These are phyloP conservation scores for Galeruca laticollis DNA, from an alignment of 2,888 invertebrate genomes.

Conservation along the genomic window DNA sequence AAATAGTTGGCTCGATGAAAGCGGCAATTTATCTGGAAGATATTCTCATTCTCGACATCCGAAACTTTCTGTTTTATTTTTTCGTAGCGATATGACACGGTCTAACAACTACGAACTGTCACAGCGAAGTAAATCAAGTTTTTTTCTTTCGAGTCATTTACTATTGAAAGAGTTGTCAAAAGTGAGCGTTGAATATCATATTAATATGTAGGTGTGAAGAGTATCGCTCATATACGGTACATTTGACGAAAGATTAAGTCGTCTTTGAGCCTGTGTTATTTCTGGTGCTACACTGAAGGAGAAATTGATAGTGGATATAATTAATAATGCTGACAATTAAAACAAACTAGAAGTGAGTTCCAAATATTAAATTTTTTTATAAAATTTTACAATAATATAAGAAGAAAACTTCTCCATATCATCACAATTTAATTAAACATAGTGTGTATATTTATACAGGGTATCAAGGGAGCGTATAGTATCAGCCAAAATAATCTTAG, in stretches of 20 bases:
- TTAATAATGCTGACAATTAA: too few relatives aligned
- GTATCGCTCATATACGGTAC: slow-evolving; percentile 33
- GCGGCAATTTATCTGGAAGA: slow-evolving; percentile 56
- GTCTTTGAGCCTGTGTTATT: slow-evolving; percentile 12
- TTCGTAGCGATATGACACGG: slow-evolving; percentile 47
- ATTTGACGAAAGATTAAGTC: slow-evolving; percentile 27
- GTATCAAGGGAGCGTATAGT: too few relatives aligned
- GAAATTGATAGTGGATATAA: not conserved
- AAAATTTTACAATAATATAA: too few relatives aligned
- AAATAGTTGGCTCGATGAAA: slow-evolving; percentile 58
- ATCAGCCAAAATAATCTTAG: too few relatives aligned
- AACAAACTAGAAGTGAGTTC: too few relatives aligned
- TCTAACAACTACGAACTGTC: slow-evolving; percentile 46
- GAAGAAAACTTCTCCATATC: too few relatives aligned
- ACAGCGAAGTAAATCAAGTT: slow-evolving; percentile 44
- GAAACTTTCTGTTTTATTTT: slow-evolving; percentile 39
- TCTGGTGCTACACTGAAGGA: not conserved
- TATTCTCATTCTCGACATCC: slow-evolving; percentile 36
- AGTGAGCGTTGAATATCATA: slow-evolving; percentile 23
- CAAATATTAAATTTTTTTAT: too few relatives aligned
- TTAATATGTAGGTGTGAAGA: slow-evolving; percentile 39
- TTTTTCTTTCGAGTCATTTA: slow-evolving; percentile 45
- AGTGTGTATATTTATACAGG: too few relatives aligned
- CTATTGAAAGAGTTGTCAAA: slow-evolving; percentile 42
- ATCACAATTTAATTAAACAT: too few relatives aligned